phyloP scores from a whole-genome alignment of 1,140 invertebrate species.

The Lasioglossum albipes region DNA sequence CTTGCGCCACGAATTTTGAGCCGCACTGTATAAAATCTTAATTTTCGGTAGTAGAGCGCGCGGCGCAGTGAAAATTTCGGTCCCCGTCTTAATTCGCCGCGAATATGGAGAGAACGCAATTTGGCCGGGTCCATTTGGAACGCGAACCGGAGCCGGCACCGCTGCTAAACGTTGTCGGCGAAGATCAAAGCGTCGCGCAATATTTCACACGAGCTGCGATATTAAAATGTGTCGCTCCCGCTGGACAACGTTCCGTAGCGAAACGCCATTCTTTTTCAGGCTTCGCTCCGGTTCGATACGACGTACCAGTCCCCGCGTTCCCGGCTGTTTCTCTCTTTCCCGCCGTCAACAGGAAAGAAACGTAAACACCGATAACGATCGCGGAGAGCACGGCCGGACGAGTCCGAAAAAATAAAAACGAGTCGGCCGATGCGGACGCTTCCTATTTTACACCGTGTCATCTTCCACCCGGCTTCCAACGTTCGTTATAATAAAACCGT shows the following conservation, averaged over 20 bases:
- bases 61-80: too few relatives aligned
- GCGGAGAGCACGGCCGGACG: slow-evolving; percentile 2
- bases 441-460: slow-evolving; percentile 32
- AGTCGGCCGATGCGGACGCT: not conserved
- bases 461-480: slow-evolving; percentile 25
- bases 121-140: not conserved
- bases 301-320: too few relatives aligned
- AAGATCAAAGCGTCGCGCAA: not conserved
- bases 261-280: not conserved
- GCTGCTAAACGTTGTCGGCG: not conserved
- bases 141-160: not conserved
- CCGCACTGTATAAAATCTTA: too few relatives aligned
- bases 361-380: slow-evolving; percentile 32
- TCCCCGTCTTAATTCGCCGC: too few relatives aligned
- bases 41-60: too few relatives aligned
- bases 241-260: not conserved
- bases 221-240: not conserved
- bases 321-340: not conserved
- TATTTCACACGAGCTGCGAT: too few relatives aligned
- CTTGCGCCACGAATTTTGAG: too few relatives aligned
- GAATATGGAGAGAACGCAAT: not conserved
- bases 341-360: not conserved
- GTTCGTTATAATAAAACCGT: slow-evolving; percentile 36
- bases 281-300: not conserved
- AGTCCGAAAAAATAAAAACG: not conserved